Conservation (phyloP, 2,888 invertebrate species). For the Luffia ferchaultella region DNA sequence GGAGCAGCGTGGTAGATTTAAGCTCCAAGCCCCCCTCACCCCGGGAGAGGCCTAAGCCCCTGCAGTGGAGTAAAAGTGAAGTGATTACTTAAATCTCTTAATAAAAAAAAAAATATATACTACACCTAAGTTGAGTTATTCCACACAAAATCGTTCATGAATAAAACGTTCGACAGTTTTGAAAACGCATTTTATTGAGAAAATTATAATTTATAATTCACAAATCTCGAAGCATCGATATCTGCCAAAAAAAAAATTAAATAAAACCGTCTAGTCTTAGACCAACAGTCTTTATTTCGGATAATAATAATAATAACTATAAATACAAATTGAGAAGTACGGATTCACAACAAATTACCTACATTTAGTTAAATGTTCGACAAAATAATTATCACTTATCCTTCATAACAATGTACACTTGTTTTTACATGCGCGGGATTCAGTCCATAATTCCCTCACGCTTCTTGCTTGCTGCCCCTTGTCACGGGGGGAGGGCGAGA, state of each 20-base stretch:
- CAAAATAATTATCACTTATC: conserved; percentile 58
- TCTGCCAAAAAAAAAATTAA: conserved; percentile 20
- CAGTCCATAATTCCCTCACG: neutral
- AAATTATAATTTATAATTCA: neutral
- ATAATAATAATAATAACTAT: conserved; percentile 42
- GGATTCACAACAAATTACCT: conserved; percentile 63
- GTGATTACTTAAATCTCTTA: too few relatives aligned
- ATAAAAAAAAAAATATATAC: too few relatives aligned
- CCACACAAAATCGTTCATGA: too few relatives aligned
- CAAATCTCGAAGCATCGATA: neutral
- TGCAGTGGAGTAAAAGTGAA: too few relatives aligned
- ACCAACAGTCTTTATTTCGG: conserved; percentile 61
- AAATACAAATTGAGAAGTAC: conserved; percentile 66
- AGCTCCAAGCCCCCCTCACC: too few relatives aligned
- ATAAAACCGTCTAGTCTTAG: conserved; percentile 21
- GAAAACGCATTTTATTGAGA: neutral
- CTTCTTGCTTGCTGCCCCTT: conserved; percentile 9
- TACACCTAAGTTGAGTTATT: too few relatives aligned
- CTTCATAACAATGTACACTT: conserved; percentile 44
- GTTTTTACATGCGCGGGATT: neutral
- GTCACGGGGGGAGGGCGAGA: conserved; percentile 16
- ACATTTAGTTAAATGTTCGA: conserved; percentile 33
- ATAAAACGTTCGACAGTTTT: neutral
- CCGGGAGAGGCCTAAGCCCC: too few relatives aligned
- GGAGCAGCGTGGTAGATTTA: too few relatives aligned